phyloP scores from a whole-genome alignment of 2,888 invertebrate species.

The Hymenopus coronatus region DNA sequence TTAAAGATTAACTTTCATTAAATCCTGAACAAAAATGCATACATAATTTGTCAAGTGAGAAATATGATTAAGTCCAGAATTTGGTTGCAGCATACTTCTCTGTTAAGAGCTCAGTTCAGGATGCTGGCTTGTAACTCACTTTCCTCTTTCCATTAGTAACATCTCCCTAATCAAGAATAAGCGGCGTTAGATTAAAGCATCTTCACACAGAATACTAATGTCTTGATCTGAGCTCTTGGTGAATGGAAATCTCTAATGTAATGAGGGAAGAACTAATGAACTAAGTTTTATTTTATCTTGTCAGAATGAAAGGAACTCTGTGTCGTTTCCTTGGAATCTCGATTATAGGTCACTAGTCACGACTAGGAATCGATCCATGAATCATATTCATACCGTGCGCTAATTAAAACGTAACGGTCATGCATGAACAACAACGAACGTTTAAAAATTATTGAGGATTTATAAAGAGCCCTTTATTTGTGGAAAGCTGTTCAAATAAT shows the following conservation, averaged over 20 bases:
- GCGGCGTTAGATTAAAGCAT: background rate
- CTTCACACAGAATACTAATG: background rate
- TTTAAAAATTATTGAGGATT: too few species aligned
- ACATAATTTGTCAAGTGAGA: too few species aligned
- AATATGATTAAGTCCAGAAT: too few species aligned
- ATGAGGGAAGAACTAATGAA: background rate
- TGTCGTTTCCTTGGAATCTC: background rate
- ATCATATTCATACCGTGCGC: background rate
- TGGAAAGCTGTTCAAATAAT: too few species aligned
- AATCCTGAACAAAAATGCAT: too few species aligned
- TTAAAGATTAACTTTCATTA: too few species aligned
- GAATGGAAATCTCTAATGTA: background rate
- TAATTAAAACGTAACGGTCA: background rate
- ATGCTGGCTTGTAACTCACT: background rate
- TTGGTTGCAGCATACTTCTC: too few species aligned
- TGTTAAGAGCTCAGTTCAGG: too few species aligned
- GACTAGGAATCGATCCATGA: background rate
- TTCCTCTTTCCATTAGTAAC: background rate
- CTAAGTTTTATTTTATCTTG: background rate
- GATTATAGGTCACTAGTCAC: background rate
- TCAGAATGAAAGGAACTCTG: background rate
- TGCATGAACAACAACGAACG: background rate
- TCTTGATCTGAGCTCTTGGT: background rate
- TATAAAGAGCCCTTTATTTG: too few species aligned
- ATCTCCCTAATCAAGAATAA: background rate